Evolutionary conservation across 2,797 vertebrate genomes (phyloP), one percentile per base, ranked within the genome.

Genomic region (Botia almorhae): DNA sequence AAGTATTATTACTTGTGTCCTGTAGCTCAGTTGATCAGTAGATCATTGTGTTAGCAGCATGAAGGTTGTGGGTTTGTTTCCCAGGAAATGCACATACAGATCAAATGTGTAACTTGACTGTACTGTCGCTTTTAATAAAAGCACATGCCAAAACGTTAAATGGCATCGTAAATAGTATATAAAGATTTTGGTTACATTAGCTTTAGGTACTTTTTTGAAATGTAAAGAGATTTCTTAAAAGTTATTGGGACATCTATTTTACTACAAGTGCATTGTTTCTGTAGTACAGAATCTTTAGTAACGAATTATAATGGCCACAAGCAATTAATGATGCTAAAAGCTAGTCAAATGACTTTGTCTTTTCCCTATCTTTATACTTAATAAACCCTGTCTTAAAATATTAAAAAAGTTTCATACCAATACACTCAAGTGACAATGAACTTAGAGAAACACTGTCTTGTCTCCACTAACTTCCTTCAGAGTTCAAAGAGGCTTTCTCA

Each of bases 401-500:
- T 26, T 33, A 3, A 33, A 3, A 2, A 33, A 5, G 33, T 60
- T 60, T 23, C 33, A 26, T 21, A 26, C 4, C 17, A 7, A 17
- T 64, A 36, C 23, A 29, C 0, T 7, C 13, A 61, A 61, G 55
- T 23, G n/a, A 56, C n/a, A 56, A 58, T n/a, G 10, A 58, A 58
- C 55, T 21, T 7, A 8, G 11, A 29, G 23, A 14, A 63, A n/a
- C 16, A 14, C 23, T 74, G 21, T 21, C 12, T 39, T 74, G 21
- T 33, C 17, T 74, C 17, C 8, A 7, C 11, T 33, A 50, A 56
- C 10, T 58, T 8, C 4, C 13, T 23, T 13, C 90, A 0, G 94
- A 97, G 64, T 95, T 96, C 91, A 95, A 93, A 86, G 96, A 96
- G 81, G 97, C 96, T 0, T 97, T 96, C 76, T 95, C 95, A 8